Base-by-base conservation (phyloP, 2,797 vertebrate species). In the Limnodromus scolopaceus region DNA sequence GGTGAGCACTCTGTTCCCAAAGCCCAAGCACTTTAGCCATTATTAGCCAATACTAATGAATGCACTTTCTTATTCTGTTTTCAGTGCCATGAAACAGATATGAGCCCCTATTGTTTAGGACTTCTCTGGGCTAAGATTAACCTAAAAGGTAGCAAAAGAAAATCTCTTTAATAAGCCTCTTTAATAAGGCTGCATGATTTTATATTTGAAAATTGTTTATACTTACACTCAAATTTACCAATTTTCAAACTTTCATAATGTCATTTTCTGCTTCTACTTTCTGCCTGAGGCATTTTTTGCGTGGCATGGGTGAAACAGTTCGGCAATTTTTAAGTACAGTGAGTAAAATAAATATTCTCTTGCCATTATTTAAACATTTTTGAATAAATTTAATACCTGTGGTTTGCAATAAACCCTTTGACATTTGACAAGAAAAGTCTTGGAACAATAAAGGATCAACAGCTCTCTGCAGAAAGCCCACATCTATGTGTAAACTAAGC, bases 361-460 rank as follows among this genome's bases (percentile, higher is more conserved):
- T 77, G 19, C 12, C 77, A 82, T 91, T 93, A 92, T 86, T 81
- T 75, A 86, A 93, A 69, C 19, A 48, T 81, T 82, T 84, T 84
- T 53, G 8, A 90, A 97, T 84, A 75, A 80, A 87, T 81, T 57
- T 78, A 88, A 54, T 90, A 61, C 57, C 12, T 69, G 7, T 65
- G 38, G 34, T 66, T 95, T 78, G 24, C 41, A 88, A 84, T 75
- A 90, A 89, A 86, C 5, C 34, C 38, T 78, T 94, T 94, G 89
- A 79, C 84, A 93, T 96, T 93, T 93, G 58, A 64, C 54, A 82
- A 75, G 77, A 81, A 82, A 94, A 89, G 43, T 72, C 92, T 69
- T 63, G 11, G 51, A 71, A 74, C 28, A 91, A 87, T 74, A 93
- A 91, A 76, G 15, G 30, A 84, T 79, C 51, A 60, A 63, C 45